Evolutionary conservation across 2,888 invertebrate species (phyloP), one percentile per base, ranked within the genome.

Genomic region (Drosophila macrospina): DNA sequence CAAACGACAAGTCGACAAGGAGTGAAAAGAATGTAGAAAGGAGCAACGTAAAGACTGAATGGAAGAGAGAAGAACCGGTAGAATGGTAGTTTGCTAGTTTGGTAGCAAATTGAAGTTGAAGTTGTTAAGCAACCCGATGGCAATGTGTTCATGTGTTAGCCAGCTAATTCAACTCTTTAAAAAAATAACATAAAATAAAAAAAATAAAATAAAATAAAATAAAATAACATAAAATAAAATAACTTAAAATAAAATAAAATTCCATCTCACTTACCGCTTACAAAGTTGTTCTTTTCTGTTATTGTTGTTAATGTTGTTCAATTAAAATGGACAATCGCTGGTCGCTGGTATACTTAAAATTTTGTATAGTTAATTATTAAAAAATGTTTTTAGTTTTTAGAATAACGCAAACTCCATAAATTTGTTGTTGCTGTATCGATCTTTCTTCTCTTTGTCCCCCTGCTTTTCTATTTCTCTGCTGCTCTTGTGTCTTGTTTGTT

Each of bases 371-470:
- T 50, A 34, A 24, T 50, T 39, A n/a, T 30, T 56, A 51, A 65
- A 50, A 65, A 48, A 36, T 39, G 5, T 10, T 16, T 4, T 48
- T 48, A 48, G 5, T 10, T 16, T 4, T 48, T 48, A 48, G n/a
- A 16, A 26, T 26, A 44, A 55, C 26, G 44, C 45, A 37, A 67
- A 47, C 45, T 67, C 67, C 66, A 66, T 56, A 13, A 67, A 67
- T 56, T 51, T 24, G 20, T 20, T 20, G 20, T 20, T 20, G 20
- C 13, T 28, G 16, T 8, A 51, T 32, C 20, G 20, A 30, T 30
- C 30, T 32, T 13, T 41, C 6, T 6, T 6, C 4, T 5, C 13
- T 24, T 4, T 36, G 5, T 26, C 39, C 15, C 1, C 28, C 16
- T 26, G n/a, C 26, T 11, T 24, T n/a, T 24, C 5, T 37, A 1